Base-by-base conservation (phyloP, 2,888 invertebrate genomes). In the Drosophila mercatorum region DNA sequence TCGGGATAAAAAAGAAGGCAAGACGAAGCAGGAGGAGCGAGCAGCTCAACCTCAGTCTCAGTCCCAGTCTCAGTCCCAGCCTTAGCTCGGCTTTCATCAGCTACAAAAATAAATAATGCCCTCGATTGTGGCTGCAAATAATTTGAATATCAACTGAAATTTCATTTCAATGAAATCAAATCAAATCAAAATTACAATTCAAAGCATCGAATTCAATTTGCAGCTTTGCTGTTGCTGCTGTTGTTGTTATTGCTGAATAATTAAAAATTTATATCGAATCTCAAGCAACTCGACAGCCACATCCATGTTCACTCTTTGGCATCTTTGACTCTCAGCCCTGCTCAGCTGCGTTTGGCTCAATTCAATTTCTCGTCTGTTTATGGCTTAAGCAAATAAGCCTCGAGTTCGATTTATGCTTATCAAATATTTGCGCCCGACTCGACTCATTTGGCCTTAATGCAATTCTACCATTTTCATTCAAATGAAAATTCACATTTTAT, bases 81-180 rank as follows among this genome's bases (percentile, higher is more conserved):
- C 4, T 0, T 0, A 12, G 2, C 51, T 28, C 41, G 26, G 7
- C 55, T 28, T 40, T 55, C 41, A 55, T 11, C 55, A 55, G 52
- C 8, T 38, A 53, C 34, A 38, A 7, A 70, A 75, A 81, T 83
- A 55, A 78, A 56, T 56, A 65, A 57, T 52, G 63, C 59, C 59
- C 67, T 73, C 83, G 70, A 80, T 70, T 56, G 58, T 59, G 41
- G 56, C 55, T 40, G 31, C 51, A 66, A 43, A 57, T 57, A 75
- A 78, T 75, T 68, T 40, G 53, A 53, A 41, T 41, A 55, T 31
- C 28, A 55, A 55, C 53, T 55, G n/a, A 61, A 55, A 40, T 55
- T 55, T 28, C 41, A 5, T 7, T 41, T 55, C 55, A 28, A 28
- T 55, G 41, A 31, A 55, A 31, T n/a, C 41, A n/a, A 49, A 46